Percentiles rank a stretch among this genome's conserved stretches.
Conservation (phyloP, 2,888 invertebrate genomes). For the Drosophila infuscata region DNA sequence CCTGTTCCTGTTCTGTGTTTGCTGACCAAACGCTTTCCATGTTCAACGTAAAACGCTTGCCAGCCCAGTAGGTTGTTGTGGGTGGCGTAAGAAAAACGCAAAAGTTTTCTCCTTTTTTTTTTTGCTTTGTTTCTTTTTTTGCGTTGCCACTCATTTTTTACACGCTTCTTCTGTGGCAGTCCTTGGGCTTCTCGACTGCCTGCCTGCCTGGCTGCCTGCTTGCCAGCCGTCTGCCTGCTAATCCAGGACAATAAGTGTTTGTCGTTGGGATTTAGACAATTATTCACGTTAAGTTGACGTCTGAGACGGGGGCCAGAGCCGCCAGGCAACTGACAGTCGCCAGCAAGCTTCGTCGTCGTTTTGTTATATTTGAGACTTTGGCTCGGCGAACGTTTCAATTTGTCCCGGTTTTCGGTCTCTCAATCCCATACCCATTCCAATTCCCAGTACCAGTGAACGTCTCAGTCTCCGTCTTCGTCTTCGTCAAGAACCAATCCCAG, state of each 20-base stretch:
- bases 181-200: constrained; percentile 55
- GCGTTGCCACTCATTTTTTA: constrained; percentile 71
- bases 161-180: constrained; percentile 53
- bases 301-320: constrained; percentile 69
- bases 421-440: neutral
- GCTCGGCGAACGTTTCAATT: constrained; percentile 20
- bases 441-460: neutral
- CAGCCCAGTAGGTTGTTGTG: constrained; percentile 24
- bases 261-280: constrained; percentile 81
- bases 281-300: constrained; percentile 81
- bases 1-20: constrained; percentile 20
- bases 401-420: constrained; percentile 57
- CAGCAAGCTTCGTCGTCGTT: constrained; percentile 46
- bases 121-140: constrained; percentile 35
- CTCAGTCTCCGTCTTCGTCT: neutral
- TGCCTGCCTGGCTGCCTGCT: constrained; percentile 37
- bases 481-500: constrained; percentile 3
- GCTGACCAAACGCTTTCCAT: constrained; percentile 72
- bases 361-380: constrained; percentile 60
- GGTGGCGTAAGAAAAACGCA: constrained; percentile 46
- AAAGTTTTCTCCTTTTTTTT: constrained; percentile 31
- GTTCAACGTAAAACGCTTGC: constrained; percentile 77
- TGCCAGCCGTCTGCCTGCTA: constrained; percentile 59
- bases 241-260: constrained; percentile 80
- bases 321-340: constrained; percentile 49